These are phyloP conservation scores for Centropus bengalensis DNA, from an alignment of 2,113 vertebrate species.

Conservation along the genomic window DNA sequence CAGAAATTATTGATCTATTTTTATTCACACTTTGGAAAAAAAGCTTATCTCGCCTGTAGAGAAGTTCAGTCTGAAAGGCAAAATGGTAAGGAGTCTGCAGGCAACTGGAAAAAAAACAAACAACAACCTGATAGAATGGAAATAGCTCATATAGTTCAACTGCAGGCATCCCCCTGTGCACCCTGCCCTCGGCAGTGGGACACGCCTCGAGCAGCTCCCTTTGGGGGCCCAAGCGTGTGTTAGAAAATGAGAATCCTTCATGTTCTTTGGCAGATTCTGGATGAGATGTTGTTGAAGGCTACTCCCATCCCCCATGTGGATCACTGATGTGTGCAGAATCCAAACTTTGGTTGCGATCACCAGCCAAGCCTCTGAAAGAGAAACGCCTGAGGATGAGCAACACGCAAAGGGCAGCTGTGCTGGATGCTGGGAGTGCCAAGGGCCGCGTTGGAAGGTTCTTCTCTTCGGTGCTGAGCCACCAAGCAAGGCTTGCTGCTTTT, in stretches of 20 bases:
- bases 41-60: not conserved
- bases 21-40: not conserved
- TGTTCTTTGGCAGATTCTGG: not conserved
- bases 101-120: not conserved
- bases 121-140: not conserved
- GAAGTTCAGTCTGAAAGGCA: not conserved
- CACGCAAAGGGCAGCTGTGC: not conserved
- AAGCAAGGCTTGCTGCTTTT: not conserved
- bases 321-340: not conserved
- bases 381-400: not conserved
- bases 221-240: not conserved
- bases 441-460: not conserved
- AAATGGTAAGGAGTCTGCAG: not conserved
- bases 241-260: not conserved
- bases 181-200: not conserved
- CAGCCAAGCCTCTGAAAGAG: not conserved
- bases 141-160: not conserved
- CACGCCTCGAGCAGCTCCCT: rapidly evolving
- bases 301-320: not conserved
- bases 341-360: not conserved
- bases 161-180: not conserved
- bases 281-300: not conserved
- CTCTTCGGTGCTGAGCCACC: not conserved
- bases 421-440: not conserved
- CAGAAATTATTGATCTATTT: constrained; percentile 2